Conservation (phyloP, 2,888 invertebrate genomes). For the Polydrusus pterygomalis region DNA sequence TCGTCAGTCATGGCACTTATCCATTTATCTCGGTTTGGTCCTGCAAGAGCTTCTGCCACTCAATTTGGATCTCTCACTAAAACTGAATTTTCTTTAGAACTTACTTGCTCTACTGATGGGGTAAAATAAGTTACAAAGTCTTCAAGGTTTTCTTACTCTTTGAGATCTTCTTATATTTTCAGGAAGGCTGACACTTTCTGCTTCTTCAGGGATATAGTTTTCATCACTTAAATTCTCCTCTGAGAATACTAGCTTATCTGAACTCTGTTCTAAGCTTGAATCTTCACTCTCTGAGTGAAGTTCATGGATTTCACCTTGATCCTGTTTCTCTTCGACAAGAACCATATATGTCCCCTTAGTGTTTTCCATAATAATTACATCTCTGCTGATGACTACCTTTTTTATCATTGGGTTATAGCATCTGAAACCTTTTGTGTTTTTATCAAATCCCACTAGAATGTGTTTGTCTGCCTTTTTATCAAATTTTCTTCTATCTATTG, state of each 20-base stretch:
- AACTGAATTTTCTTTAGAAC: too few relatives aligned
- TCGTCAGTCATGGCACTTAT: conserved; percentile 62
- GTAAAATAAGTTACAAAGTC: conserved; percentile 51
- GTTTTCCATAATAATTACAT: conserved; percentile 29
- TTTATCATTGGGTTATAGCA: conserved; percentile 55
- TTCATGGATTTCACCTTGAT: too few relatives aligned
- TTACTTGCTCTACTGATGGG: conserved; percentile 39
- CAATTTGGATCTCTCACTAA: conserved; percentile 27
- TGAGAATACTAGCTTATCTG: too few relatives aligned
- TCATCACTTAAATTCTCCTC: too few relatives aligned
- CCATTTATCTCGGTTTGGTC: conserved; percentile 58
- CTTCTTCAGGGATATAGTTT: too few relatives aligned
- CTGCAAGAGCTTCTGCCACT: conserved; percentile 55
- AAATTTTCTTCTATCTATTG: conserved; percentile 62
- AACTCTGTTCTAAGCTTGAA: too few relatives aligned
- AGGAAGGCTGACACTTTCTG: too few relatives aligned
- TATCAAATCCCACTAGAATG: conserved; percentile 61
- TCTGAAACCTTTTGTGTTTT: conserved; percentile 61
- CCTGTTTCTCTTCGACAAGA: neutral
- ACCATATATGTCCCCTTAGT: neutral
- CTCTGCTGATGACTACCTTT: conserved; percentile 17
- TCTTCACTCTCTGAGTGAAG: conserved; percentile 23
- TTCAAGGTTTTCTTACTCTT: too few relatives aligned
- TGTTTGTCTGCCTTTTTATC: conserved; percentile 59
- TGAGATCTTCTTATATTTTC: too few relatives aligned